phyloP scores from a whole-genome alignment of 2,888 invertebrate genomes.

The Trilocha varians region DNA sequence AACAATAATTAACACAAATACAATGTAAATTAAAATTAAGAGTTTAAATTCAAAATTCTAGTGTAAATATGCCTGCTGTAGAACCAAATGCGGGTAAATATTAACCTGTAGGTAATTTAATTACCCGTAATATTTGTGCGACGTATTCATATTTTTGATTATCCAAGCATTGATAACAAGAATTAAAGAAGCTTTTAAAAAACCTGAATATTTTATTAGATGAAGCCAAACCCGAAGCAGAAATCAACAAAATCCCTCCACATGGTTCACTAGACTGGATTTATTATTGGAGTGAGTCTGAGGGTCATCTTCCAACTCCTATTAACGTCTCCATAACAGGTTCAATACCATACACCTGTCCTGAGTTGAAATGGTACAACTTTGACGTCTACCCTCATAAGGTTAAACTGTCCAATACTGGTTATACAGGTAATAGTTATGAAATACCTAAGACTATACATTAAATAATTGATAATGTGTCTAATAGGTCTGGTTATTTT shows the following conservation, averaged over 20 bases:
- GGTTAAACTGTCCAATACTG: conserved; percentile 78
- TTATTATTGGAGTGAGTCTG: conserved; percentile 38
- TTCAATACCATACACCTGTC: conserved; percentile 44
- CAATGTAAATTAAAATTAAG: too few species aligned
- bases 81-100: conserved; percentile 17
- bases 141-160: too few species aligned
- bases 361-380: conserved; percentile 71
- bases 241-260: conserved; percentile 23
- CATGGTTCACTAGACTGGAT: conserved; percentile 49
- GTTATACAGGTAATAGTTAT: conserved; percentile 70
- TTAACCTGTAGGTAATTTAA: background rate
- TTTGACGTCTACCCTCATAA: conserved; percentile 75
- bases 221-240: conserved; percentile 25
- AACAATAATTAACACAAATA: too few species aligned
- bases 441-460: conserved; percentile 1
- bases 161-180: too few species aligned
- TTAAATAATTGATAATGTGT: too few species aligned
- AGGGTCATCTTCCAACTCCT: conserved; percentile 49
- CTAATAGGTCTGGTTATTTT: too few species aligned
- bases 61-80: conserved; percentile 14
- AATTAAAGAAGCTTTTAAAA: background rate
- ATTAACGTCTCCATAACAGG: conserved; percentile 56
- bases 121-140: background rate
- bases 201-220: conserved; percentile 16
- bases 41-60: conserved; percentile 6